A percentile compares a stretch with the other conserved stretches of the same genome.
Conservation (phyloP, 1,140 invertebrate genomes). For the Brachionus calyciflorus region DNA sequence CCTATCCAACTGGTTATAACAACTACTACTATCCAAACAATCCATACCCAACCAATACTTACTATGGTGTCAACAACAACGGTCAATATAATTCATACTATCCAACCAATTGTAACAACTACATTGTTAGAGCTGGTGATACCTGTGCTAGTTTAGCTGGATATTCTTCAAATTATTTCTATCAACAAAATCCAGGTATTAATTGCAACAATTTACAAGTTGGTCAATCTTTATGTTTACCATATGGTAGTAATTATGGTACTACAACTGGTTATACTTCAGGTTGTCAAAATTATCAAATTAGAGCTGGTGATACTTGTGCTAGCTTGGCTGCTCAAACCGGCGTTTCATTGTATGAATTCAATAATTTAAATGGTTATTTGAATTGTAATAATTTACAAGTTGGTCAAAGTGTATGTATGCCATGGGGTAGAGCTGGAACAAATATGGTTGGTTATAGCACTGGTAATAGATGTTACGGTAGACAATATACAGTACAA, state of each 20-base stretch:
- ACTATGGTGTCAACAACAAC: constrained; percentile 1
- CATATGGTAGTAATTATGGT: background rate
- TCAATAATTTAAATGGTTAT: background rate
- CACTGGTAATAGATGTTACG: background rate
- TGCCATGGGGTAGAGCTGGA: background rate
- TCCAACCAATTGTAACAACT: background rate
- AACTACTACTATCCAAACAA: constrained; percentile 4
- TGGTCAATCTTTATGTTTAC: background rate
- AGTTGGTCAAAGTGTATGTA: background rate
- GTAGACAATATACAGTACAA: background rate
- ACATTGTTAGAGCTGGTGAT: background rate
- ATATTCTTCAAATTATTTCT: background rate
- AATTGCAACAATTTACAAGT: background rate
- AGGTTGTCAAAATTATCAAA: constrained; percentile 21
- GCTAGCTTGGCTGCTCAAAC: background rate
- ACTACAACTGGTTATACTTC: background rate
- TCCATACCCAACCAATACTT: constrained; percentile 1
- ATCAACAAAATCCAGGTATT: background rate
- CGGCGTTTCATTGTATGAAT: background rate
- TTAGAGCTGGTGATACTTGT: no score
- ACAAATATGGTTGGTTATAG: background rate
- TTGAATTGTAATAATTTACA: constrained; percentile 1
- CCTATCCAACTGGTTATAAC: background rate
- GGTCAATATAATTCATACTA: constrained; percentile 19
- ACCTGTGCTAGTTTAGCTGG: background rate